Conservation (phyloP, 2,113 vertebrate genomes). For the Prinia subflava region DNA sequence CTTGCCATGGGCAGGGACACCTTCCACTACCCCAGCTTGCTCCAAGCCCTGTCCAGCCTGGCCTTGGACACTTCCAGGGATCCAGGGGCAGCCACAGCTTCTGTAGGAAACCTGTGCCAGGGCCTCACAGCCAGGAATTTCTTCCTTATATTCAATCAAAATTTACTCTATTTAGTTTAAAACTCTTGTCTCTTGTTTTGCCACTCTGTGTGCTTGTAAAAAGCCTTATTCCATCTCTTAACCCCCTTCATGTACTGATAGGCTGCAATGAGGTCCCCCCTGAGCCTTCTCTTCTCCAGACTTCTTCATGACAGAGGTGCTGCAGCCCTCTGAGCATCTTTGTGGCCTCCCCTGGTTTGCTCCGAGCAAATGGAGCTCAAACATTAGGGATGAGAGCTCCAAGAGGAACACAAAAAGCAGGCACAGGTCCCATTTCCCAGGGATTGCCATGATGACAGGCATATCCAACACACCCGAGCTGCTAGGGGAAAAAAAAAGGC, state of each 20-base stretch:
- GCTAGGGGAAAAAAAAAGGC: background rate
- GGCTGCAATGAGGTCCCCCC: rapidly evolving
- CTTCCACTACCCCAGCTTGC: rapidly evolving
- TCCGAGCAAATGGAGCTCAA: background rate
- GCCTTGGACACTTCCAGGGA: background rate
- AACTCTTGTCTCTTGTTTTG: background rate
- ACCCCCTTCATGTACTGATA: background rate
- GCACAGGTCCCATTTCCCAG: background rate
- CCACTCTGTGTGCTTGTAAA: background rate
- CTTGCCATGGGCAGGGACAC: rapidly evolving
- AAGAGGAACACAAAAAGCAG: background rate
- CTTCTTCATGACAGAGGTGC: rapidly evolving
- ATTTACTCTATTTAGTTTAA: background rate
- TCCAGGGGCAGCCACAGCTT: background rate
- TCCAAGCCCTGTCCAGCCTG: rapidly evolving
- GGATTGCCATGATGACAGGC: background rate
- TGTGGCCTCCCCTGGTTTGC: background rate
- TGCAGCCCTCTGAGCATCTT: background rate
- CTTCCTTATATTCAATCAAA: background rate
- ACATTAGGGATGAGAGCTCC: background rate
- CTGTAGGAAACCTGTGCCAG: background rate
- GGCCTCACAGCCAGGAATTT: rapidly evolving
- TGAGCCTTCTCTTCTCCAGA: background rate
- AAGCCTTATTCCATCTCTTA: background rate
- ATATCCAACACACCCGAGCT: background rate